Conservation (phyloP, 2,113 vertebrate genomes). For the Amazona guildingii region DNA sequence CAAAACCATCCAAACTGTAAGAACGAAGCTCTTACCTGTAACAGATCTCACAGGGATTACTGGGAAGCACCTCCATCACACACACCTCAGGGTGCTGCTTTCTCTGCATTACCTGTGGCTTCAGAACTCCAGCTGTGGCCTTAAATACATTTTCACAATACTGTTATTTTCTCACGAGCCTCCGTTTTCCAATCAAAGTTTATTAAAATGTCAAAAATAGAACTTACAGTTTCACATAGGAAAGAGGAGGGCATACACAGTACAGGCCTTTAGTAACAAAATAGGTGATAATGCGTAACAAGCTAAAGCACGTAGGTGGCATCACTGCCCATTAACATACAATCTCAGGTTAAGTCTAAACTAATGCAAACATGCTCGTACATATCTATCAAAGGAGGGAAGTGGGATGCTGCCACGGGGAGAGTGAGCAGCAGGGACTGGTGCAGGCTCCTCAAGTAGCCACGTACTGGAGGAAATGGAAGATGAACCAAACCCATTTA, state of each 20-base stretch:
- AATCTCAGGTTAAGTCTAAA: constrained; percentile 56
- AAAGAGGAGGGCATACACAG: background rate
- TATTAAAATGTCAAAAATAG: constrained; percentile 77
- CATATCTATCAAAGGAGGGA: background rate
- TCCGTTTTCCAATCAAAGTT: constrained; percentile 68
- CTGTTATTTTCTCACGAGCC: background rate
- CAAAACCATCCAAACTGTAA: background rate
- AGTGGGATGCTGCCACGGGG: background rate
- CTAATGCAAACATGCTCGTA: constrained; percentile 64
- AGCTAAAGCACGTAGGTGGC: constrained; percentile 3
- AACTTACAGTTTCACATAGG: constrained; percentile 56
- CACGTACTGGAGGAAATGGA: fast-evolving
- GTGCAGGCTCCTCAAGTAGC: background rate
- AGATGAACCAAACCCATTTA: background rate
- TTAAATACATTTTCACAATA: background rate
- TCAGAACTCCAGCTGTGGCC: background rate
- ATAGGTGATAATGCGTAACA: background rate
- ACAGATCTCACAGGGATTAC: fast-evolving
- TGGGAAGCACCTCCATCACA: fast-evolving
- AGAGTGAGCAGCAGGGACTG: background rate
- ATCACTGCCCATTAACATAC: constrained; percentile 26
- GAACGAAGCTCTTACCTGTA: background rate
- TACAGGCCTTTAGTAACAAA: constrained; percentile 54
- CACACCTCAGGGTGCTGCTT: background rate
- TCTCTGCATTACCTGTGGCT: background rate